These are phyloP conservation scores for Acrocephalus arundinaceus DNA, from an alignment of 2,113 vertebrate species.

Conservation along the genomic window DNA sequence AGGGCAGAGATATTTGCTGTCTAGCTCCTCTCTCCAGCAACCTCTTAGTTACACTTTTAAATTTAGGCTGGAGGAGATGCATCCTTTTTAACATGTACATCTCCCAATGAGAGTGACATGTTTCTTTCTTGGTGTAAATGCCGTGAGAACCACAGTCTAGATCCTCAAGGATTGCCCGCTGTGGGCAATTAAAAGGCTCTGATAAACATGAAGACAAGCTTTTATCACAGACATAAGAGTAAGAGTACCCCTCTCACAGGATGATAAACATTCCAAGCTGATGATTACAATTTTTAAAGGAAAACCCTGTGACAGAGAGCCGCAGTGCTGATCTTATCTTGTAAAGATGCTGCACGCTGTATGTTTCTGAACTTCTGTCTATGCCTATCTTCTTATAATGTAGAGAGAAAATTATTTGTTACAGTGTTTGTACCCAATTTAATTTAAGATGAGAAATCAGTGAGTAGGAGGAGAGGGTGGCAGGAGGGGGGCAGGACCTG, in stretches of 20 bases:
- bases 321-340: not conserved
- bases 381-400: not conserved
- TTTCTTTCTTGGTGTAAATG: not conserved
- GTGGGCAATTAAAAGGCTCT: slow-evolving; percentile 41
- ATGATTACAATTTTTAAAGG: slow-evolving; percentile 31
- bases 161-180: not conserved
- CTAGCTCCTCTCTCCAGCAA: not conserved
- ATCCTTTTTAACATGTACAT: not conserved
- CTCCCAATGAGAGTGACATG: not conserved
- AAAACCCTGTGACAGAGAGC: slow-evolving; percentile 3
- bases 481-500: not conserved
- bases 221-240: not conserved
- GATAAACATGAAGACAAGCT: not conserved
- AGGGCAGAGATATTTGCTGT: not conserved
- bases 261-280: not conserved
- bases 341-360: not conserved
- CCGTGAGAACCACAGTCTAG: not conserved
- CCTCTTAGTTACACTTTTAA: not conserved
- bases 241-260: not conserved
- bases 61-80: not conserved
- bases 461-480: not conserved
- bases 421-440: slow-evolving; percentile 32
- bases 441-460: slow-evolving; percentile 48
- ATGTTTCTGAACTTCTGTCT: not conserved
- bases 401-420: slow-evolving; percentile 46